Evolutionary conservation across 2,113 vertebrate genomes (phyloP).

Genomic region (Hydropotes inermis): DNA sequence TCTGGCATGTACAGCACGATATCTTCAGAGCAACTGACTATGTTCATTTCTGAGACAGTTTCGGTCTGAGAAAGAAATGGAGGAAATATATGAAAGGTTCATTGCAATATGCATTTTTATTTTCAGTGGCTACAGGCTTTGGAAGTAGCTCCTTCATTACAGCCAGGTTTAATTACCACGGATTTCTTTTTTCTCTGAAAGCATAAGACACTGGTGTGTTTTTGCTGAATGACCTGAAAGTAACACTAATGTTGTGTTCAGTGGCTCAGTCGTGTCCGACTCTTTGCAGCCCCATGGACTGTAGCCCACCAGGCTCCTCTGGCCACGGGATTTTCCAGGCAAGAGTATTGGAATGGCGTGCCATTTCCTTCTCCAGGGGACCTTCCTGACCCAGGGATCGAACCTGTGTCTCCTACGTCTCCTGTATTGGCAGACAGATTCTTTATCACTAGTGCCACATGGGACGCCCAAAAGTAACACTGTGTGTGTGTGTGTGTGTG

Average conservation of each 20-base stretch:
- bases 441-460: background rate
- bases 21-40: background rate
- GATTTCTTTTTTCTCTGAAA: background rate
- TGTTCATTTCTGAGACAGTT: background rate
- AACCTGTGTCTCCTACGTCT: background rate
- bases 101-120: background rate
- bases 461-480: background rate
- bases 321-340: background rate
- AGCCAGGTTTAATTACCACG: background rate
- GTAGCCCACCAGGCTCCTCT: background rate
- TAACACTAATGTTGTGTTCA: background rate
- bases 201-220: background rate
- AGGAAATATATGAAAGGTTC: background rate
- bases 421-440: background rate
- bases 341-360: background rate
- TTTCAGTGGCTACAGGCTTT: background rate
- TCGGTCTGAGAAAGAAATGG: background rate
- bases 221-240: background rate
- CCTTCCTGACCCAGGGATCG: background rate
- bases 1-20: background rate
- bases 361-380: background rate
- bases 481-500: background rate
- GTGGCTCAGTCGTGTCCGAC: background rate
- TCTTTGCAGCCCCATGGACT: background rate
- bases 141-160: background rate